Evolutionary conservation across 2,797 vertebrate genomes (phyloP), one percentile per base, ranked within the genome.

Genomic region (Anguilla anguilla): DNA sequence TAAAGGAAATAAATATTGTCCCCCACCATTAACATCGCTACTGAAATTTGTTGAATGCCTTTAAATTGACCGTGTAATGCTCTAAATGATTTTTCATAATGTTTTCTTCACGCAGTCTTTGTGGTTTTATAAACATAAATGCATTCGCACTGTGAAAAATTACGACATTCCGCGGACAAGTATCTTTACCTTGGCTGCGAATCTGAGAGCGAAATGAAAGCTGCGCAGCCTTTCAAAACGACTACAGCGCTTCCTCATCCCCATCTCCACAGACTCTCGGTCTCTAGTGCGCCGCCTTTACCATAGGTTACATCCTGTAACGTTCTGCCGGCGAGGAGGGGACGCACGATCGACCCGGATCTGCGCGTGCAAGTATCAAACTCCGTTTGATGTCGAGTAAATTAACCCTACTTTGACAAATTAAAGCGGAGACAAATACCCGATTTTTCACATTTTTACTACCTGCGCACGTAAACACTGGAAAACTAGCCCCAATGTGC

Each of bases 161-260:
- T 55, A 84, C 35, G 51, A 84, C 13, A 59, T 59, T 53, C 82
- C 49, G 83, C 31, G 83, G 13, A 55, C 13, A 59, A 84, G 51
- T 51, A 84, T 55, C 51, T 84, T 84, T 84, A 59, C 53, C 53
- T 84, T 84, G 83, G 83, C 83, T 31, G 53, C 31, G 83, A 84
- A 5, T 59, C 22, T 59, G 53, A 84, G 51, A 84, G 83, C 83
- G 51, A 11, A 15, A 84, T 82, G 83, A 53, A 59, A 84, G 51
- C 83, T 2, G 49, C 83, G 51, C 74, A 6, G 79, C 46, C 7
- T 22, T 51, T 82, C 4, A 82, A 51, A 82, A 82, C 79, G 43
- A n/a, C 79, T 77, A 35, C 51, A 13, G 53, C n/a, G 51, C 49
- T 57, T 19, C 9, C 51, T 59, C 53, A 6, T 31, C 11, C 46